phyloP scores from a whole-genome alignment of 1,140 invertebrate genomes.

The Nebria ingens region DNA sequence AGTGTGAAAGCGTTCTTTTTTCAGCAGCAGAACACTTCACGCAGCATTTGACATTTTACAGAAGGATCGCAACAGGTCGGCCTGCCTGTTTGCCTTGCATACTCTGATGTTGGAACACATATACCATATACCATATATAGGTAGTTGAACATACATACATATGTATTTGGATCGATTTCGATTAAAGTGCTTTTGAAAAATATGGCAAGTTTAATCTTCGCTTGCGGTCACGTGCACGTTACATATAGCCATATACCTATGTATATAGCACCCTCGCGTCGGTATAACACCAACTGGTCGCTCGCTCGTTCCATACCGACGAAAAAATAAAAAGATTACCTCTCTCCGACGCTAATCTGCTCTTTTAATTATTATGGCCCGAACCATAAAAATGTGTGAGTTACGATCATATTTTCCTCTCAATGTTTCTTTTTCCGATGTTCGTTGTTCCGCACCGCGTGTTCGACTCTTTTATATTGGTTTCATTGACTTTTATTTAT shows the following conservation, averaged over 20 bases:
- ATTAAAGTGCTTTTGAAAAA: conserved; percentile 6
- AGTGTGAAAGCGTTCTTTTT: conserved; percentile 1
- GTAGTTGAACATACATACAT: too few relatives aligned
- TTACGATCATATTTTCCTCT: not conserved
- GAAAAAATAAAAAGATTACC: not conserved
- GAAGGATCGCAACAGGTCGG: not conserved
- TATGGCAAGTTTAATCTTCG: conserved; percentile 6
- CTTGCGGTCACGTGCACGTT: not conserved
- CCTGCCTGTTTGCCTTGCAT: not conserved
- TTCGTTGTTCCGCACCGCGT: not conserved
- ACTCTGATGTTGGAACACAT: too few relatives aligned
- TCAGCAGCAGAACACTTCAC: not conserved
- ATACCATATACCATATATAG: too few relatives aligned
- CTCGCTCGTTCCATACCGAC: too few relatives aligned
- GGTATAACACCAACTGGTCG: too few relatives aligned
- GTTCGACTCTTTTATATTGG: too few relatives aligned
- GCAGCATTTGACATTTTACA: conserved; percentile 2
- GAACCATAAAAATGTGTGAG: conserved; percentile 4
- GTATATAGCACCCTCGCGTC: too few relatives aligned
- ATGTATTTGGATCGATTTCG: conserved; percentile 7
- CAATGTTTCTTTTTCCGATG: not conserved
- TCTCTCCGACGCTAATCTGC: conserved; percentile 3
- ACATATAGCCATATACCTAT: too few relatives aligned
- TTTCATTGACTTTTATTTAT: too few relatives aligned
- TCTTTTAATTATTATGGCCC: conserved; percentile 6